Evolutionary conservation across 2,888 invertebrate genomes (phyloP).

Genomic region (Zygaena filipendulae): DNA sequence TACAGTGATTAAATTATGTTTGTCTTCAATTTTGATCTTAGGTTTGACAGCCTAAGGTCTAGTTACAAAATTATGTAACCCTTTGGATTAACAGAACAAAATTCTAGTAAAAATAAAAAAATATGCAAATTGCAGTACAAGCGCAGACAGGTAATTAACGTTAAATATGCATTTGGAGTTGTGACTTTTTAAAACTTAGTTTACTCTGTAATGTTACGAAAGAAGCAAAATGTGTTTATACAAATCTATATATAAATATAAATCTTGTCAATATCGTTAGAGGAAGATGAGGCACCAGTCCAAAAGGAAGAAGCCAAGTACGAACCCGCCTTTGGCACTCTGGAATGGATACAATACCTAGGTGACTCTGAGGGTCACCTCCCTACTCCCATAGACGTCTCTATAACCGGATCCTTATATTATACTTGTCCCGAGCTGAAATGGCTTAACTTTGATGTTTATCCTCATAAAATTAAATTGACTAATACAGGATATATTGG

Average conservation of each 20-base stretch:
- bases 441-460: constrained; percentile 69
- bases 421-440: constrained; percentile 54
- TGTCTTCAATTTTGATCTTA: no score
- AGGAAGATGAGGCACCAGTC: constrained; percentile 20
- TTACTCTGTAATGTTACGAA: constrained; percentile 1
- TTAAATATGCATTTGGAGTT: constrained; percentile 5
- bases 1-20: no score
- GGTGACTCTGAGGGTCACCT: constrained; percentile 39
- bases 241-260: no score
- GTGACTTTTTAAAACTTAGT: no score
- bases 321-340: constrained; percentile 30
- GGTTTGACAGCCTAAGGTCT: no score
- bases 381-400: constrained; percentile 46
- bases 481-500: constrained; percentile 76
- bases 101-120: constrained; percentile 5
- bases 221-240: constrained; percentile 5
- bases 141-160: constrained; percentile 18
- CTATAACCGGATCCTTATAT: constrained; percentile 40
- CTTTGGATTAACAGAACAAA: no score
- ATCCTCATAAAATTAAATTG: constrained; percentile 72
- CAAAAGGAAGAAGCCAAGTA: constrained; percentile 21
- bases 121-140: constrained; percentile 17
- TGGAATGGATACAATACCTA: constrained; percentile 44
- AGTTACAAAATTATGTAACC: no score
- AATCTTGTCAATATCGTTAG: no score